A percentile compares a stretch with the other conserved stretches of the same genome.
phyloP scores from a whole-genome alignment of 35 echinoderm and acorn worm species.

The Acanthaster planci region DNA sequence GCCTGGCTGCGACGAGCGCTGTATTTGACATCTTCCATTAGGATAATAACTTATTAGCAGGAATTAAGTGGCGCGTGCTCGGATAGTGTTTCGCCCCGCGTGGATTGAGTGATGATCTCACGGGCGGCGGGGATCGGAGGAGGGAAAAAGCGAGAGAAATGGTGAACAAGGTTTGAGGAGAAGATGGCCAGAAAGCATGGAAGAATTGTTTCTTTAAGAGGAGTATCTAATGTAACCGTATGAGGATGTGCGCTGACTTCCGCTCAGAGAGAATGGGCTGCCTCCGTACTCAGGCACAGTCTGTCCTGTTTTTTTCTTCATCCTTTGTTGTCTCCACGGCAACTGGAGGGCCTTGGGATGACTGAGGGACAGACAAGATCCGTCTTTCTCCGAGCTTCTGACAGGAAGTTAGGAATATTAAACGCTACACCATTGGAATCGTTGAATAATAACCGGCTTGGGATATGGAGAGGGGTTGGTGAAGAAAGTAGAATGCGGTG shows the following conservation, averaged over 20 bases:
- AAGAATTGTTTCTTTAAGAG: constrained; percentile 13
- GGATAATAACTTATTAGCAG: constrained; percentile 70
- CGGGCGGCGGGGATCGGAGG: neutral
- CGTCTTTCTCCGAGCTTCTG: neutral
- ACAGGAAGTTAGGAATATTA: constrained; percentile 22
- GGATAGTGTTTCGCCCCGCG: constrained; percentile 15
- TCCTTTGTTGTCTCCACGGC: neutral
- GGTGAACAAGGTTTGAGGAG: neutral
- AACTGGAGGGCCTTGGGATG: neutral
- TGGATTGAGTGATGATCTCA: constrained; percentile 42
- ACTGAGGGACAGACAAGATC: neutral
- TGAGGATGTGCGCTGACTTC: constrained; percentile 12
- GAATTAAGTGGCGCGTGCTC: constrained; percentile 54
- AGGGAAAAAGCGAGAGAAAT: constrained; percentile 2
- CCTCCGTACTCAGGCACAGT: neutral
- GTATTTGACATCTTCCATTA: constrained; percentile 53
- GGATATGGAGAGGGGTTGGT: neutral
- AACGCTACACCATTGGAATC: neutral
- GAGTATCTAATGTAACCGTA: neutral
- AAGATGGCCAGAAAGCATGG: neutral
- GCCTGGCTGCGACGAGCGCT: neutral
- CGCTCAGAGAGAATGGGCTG: neutral
- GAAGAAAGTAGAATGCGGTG: neutral
- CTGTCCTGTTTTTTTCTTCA: neutral
- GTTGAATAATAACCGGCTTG: constrained; percentile 3